Evolutionary conservation across 2,888 invertebrate species (phyloP), one percentile per base, ranked within the genome.

Genomic region (Polymixis lichenea): DNA sequence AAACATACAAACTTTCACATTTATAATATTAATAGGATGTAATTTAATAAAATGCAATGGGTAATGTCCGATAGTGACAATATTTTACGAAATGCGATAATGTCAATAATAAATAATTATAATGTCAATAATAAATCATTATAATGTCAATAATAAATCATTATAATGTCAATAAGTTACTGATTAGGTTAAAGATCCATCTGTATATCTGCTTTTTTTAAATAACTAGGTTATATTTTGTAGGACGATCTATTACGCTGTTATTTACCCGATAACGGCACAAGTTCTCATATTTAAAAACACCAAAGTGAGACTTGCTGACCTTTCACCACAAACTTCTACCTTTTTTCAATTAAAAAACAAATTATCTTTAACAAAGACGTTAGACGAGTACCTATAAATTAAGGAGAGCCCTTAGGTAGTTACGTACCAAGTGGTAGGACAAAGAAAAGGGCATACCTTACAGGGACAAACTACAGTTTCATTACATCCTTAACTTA

Each of bases 401-500:
- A 77, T 87, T 85, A 85, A 72, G 69, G 67, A 72, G 56, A 74
- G 62, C 76, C 76, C 72, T 79, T 60, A 72, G 72, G 81, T 78
- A 67, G 69, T 68, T 53, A 49, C 60, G 19, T 55, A 65, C 32
- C 64, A 79, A 86, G 56, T 78, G 66, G 75, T 80, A 75, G 65
- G 69, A 88, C 88, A 80, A 86, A 78, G 81, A 80, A 83, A 86
- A 81, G 81, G 65, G 46, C 75, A 68, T 66, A 53, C 70, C 79
- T 78, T 72, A 80, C 58, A 49, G 67, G 67, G 86, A 77, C 77
- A 73, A 70, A 53, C 62, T 62, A 87, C 82, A 75, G 72, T 86
- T 86, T 86, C 77, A 83, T 86, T 81, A 77, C 78, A 28, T 71
- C 76, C 84, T 70, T 83, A 81, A 77, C 55, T 86, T 86, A 80